Percentiles rank a stretch among this genome's conserved stretches.
phyloP scores from a whole-genome alignment of 2,797 vertebrate species.

The Zenarchopterus dispar region DNA sequence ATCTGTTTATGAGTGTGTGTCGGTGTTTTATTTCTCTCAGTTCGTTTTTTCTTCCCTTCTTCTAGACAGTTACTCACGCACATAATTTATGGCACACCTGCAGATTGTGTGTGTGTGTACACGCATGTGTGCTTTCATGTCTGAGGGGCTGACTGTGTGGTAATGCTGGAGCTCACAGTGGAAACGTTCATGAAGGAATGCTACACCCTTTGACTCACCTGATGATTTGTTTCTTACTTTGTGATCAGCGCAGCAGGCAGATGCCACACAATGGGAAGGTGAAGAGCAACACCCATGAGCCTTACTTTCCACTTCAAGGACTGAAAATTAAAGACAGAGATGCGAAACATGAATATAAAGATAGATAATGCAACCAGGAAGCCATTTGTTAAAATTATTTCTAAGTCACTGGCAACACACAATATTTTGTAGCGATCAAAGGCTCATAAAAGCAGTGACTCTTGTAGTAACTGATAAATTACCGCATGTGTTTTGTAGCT shows the following conservation, averaged over 20 bases:
- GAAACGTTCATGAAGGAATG: conserved; percentile 74
- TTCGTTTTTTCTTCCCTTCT: conserved; percentile 42
- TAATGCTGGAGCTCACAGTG: conserved; percentile 53
- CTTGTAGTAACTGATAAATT: background rate
- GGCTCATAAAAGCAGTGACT: background rate
- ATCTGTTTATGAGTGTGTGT: conserved; percentile 63
- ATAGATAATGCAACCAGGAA: conserved; percentile 21
- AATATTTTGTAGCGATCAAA: background rate
- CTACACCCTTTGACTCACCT: conserved; percentile 76
- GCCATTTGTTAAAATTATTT: conserved; percentile 46
- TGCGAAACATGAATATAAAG: background rate
- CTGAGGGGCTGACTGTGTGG: conserved; percentile 55
- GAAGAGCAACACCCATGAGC: conserved; percentile 39
- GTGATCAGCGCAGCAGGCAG: conserved; percentile 59
- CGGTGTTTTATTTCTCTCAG: conserved; percentile 57
- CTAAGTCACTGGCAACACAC: conserved; percentile 43
- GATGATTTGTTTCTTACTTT: conserved; percentile 72
- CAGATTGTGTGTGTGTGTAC: conserved; percentile 46
- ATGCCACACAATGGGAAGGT: conserved; percentile 57
- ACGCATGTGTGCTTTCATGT: conserved; percentile 29
- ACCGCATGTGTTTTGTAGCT: conserved; percentile 9
- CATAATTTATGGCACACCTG: conserved; percentile 80
- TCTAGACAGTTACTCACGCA: conserved; percentile 79
- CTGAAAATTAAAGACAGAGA: conserved; percentile 15
- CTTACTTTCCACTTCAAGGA: conserved; percentile 13